A percentile compares a stretch with the other conserved stretches of the same genome.
phyloP scores from a whole-genome alignment of 2,113 vertebrate species.

The Hippotragus niger region DNA sequence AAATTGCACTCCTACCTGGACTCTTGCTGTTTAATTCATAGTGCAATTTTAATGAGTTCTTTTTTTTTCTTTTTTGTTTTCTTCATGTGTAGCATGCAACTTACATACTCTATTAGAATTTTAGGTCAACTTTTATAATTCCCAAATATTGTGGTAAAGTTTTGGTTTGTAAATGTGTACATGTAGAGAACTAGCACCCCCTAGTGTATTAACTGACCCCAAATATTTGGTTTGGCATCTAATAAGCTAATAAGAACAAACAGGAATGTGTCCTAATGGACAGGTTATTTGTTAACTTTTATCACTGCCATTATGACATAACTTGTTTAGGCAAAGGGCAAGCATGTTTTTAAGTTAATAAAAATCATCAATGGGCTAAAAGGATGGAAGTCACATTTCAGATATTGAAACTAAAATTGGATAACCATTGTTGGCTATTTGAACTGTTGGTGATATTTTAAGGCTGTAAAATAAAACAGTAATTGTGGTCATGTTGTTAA shows the following conservation, averaged over 20 bases:
- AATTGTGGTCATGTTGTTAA: constrained; percentile 28
- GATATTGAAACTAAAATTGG: constrained; percentile 32
- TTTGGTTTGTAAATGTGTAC: constrained; percentile 64
- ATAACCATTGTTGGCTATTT: constrained; percentile 44
- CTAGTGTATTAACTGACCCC: constrained; percentile 83
- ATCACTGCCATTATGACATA: neutral
- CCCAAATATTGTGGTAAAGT: constrained; percentile 46
- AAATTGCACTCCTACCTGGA: neutral
- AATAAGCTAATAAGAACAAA: constrained; percentile 72
- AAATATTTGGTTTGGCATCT: constrained; percentile 74
- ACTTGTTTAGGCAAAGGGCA: neutral
- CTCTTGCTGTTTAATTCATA: constrained; percentile 13
- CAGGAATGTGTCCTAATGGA: neutral
- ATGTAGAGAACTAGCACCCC: constrained; percentile 84
- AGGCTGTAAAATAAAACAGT: neutral
- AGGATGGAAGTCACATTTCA: neutral
- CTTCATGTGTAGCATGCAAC: neutral
- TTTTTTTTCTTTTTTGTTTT: neutral
- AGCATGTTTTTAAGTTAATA: neutral
- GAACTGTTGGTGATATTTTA: constrained; percentile 42
- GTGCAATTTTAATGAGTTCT: constrained; percentile 35
- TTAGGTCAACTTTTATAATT: constrained; percentile 31
- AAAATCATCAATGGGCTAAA: neutral
- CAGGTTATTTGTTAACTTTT: neutral
- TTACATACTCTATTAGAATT: neutral